Conservation (phyloP, 1,140 invertebrate species). For the Drosophila cardini region DNA sequence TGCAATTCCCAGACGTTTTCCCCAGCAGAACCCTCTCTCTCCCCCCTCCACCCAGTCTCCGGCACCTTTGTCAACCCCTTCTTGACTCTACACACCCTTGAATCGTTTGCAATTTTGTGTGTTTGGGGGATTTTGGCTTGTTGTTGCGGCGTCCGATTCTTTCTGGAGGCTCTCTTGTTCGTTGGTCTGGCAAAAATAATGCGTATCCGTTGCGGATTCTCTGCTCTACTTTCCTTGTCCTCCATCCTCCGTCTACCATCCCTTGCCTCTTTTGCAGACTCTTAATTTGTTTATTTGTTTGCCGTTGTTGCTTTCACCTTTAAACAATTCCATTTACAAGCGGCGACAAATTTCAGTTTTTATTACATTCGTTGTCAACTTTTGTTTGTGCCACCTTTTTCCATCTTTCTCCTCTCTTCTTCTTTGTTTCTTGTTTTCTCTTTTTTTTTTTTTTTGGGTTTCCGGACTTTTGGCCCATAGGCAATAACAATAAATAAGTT, state of each 20-base stretch:
- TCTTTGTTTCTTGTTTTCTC: constrained; percentile 4
- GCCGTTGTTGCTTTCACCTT: constrained; percentile 66
- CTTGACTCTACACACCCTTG: constrained; percentile 11
- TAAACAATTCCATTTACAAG: constrained; percentile 82
- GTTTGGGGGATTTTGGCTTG: constrained; percentile 62
- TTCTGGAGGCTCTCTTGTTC: constrained; percentile 41
- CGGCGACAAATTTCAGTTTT: constrained; percentile 80
- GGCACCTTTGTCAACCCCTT: neutral
- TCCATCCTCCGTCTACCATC: neutral
- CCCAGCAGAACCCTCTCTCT: neutral
- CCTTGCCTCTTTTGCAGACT: constrained; percentile 29
- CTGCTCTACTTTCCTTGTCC: constrained; percentile 13
- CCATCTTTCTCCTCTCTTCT: neutral
- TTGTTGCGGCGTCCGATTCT: constrained; percentile 47
- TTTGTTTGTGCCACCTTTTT: constrained; percentile 31
- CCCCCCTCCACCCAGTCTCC: neutral
- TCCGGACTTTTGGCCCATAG: constrained; percentile 19
- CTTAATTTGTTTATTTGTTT: constrained; percentile 80
- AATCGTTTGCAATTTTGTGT: constrained; percentile 2
- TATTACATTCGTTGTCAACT: constrained; percentile 78
- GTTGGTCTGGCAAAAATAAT: constrained; percentile 71
- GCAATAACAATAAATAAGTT: constrained; percentile 81
- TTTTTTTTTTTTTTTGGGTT: constrained; percentile 22
- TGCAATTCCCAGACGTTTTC: constrained; percentile 74
- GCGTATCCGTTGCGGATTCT: constrained; percentile 77